Evolutionary conservation across 2,797 vertebrate genomes (phyloP), one percentile per base, ranked within the genome.

Genomic region (Philypnodon macrostomus): DNA sequence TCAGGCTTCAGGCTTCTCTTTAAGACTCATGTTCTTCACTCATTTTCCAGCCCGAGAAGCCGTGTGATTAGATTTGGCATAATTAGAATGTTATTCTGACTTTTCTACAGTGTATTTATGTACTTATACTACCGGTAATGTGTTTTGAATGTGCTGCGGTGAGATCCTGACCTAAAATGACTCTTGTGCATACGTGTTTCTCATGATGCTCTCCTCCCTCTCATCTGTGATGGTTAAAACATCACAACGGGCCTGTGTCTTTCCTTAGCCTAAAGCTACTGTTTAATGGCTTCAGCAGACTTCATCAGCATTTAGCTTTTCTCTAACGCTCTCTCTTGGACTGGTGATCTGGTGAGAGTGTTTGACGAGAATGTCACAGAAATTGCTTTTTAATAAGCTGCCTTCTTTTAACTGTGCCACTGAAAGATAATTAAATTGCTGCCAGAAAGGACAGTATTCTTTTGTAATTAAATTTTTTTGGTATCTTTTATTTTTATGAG

Each of bases 391-490:
- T 91, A 91, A 89, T 89, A 91, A 90, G 87, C 87, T 79, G 67
- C 75, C 84, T 88, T 85, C 85, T 87, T 90, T 89, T 86, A 88
- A 90, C 73, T 87, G 84, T 76, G 63, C 79, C 84, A 83, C 71
- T 86, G 79, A 78, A 86, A 89, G 86, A 90, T 91, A 91, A 91
- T 90, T 90, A 87, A 89, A 86, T 90, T 86, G 87, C 76, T 84
- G 83, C 74, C 82, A 82, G 84, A 92, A 89, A 87, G 86, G 78
- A 88, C 78, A 55, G 75, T 81, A 84, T 90, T 89, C 90, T 91
- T 91, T 92, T 91, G 90, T 90, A 88, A 90, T 91, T 80, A 88
- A 86, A 73, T 81, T 81, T 70, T 79, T 45, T 58, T 68, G 50
- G 72, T 63, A 63, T 64, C 70, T 53, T 74, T 58, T 53, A 44